These are phyloP conservation scores for Phyllotreta cruciferae DNA, from an alignment of 2,888 invertebrate species.

Conservation along the genomic window DNA sequence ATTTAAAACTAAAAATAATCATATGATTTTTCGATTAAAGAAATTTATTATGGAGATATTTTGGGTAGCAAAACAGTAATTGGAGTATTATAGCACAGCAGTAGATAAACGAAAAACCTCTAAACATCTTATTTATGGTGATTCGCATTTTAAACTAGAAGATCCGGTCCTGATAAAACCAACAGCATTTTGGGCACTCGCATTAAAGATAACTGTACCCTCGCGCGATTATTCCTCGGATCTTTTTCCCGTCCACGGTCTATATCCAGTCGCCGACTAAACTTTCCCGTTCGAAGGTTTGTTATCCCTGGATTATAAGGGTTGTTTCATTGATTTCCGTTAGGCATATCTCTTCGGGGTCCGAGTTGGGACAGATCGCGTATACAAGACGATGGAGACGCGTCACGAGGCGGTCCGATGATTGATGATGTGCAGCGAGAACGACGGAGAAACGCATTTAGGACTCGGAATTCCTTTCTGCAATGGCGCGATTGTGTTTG, in stretches of 20 bases:
- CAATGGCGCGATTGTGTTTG: too few species aligned
- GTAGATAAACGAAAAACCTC: too few species aligned
- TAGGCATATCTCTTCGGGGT: conserved; percentile 39
- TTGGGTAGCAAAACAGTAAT: too few species aligned
- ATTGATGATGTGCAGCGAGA: conserved; percentile 23
- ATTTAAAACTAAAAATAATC: too few species aligned
- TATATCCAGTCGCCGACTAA: conserved; percentile 33
- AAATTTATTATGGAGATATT: too few species aligned
- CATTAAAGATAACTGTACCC: conserved; percentile 24
- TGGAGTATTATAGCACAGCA: too few species aligned
- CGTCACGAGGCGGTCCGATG: conserved; percentile 15
- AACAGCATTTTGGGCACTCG: conserved; percentile 5
- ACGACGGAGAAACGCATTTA: conserved; percentile 19
- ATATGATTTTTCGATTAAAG: too few species aligned
- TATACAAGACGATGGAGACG: conserved; percentile 10
- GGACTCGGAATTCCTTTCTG: background rate
- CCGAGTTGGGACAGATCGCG: conserved; percentile 18
- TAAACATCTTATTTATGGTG: too few species aligned
- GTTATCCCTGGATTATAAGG: conserved; percentile 47
- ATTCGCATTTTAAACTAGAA: too few species aligned
- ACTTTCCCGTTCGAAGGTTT: conserved; percentile 41
- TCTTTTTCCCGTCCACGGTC: conserved; percentile 23
- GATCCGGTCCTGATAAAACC: conserved; percentile 8
- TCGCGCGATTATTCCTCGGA: conserved; percentile 10
- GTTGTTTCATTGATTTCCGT: conserved; percentile 47